A percentile compares a stretch with the other conserved stretches of the same genome.
Conservation (phyloP, 2,888 invertebrate species). For the Epinotia ramella region DNA sequence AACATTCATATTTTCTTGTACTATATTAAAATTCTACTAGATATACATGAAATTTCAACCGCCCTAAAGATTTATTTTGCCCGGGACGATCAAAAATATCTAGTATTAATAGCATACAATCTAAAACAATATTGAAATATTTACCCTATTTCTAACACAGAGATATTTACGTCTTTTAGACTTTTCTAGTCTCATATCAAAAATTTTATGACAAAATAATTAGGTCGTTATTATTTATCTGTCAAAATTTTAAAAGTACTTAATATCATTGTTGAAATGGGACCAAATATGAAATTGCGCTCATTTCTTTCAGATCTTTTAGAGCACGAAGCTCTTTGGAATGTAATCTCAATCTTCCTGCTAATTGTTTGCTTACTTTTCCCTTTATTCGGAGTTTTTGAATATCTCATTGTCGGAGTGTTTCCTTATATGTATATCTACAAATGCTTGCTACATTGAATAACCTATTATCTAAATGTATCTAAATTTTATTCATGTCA, state of each 20-base stretch:
- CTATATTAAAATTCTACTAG: too few species aligned
- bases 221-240: constrained; percentile 30
- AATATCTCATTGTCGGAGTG: constrained; percentile 33
- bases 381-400: constrained; percentile 22
- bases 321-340: constrained; percentile 32
- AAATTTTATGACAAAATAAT: constrained; percentile 10
- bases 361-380: constrained; percentile 25
- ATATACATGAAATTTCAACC: background rate
- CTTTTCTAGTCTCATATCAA: constrained; percentile 38
- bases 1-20: too few species aligned
- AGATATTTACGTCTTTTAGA: constrained; percentile 32
- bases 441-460: constrained; percentile 42
- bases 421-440: constrained; percentile 44
- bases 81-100: constrained; percentile 9
- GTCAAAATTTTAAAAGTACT: constrained; percentile 35
- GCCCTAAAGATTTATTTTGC: background rate
- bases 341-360: constrained; percentile 27
- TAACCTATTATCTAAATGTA: constrained; percentile 31
- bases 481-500: constrained; percentile 37
- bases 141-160: constrained; percentile 30
- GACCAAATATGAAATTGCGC: constrained; percentile 53
- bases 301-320: constrained; percentile 50
- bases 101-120: constrained; percentile 15
- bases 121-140: constrained; percentile 21
- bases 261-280: constrained; percentile 46